A percentile compares a stretch with the other conserved stretches of the same genome.
Evolutionary conservation across 1,140 invertebrate species (phyloP).

Genomic region (Batillaria attramentaria): DNA sequence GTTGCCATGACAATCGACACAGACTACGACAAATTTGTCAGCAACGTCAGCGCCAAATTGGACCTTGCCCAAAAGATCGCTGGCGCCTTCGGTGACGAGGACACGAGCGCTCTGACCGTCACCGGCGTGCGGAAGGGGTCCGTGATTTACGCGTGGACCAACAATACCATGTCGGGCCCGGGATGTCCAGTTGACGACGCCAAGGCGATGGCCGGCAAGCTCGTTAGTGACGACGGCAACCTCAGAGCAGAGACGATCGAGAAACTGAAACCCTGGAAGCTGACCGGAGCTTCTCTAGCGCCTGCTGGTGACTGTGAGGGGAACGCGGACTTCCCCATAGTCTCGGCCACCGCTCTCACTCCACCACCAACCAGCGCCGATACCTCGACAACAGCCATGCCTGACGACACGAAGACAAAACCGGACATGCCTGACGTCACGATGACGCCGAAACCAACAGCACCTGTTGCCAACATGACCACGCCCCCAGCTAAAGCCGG

Average conservation of each 20-base stretch:
- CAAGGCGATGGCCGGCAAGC: constrained; percentile 78
- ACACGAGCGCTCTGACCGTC: constrained; percentile 82
- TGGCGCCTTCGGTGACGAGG: constrained; percentile 82
- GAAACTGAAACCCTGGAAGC: constrained; percentile 82
- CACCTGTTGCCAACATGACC: constrained; percentile 52
- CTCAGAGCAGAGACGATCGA: constrained; percentile 77
- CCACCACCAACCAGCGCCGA: neutral
- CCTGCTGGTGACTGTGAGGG: constrained; percentile 81
- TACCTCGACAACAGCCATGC: neutral
- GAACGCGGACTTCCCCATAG: constrained; percentile 63
- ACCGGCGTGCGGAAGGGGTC: constrained; percentile 75
- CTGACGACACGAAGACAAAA: constrained; percentile 2
- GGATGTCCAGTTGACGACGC: constrained; percentile 86
- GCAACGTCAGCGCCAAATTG: constrained; percentile 76
- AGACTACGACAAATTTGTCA: constrained; percentile 81
- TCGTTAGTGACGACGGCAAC: constrained; percentile 73
- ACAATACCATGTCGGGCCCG: constrained; percentile 80
- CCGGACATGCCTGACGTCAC: constrained; percentile 15
- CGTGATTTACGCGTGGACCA: constrained; percentile 83
- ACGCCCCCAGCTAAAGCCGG: constrained; percentile 40
- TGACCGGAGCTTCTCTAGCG: constrained; percentile 78
- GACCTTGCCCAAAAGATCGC: constrained; percentile 84
- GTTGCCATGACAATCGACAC: constrained; percentile 85
- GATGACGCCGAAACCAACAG: constrained; percentile 45
- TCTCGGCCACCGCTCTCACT: neutral